Evolutionary conservation across 1,140 invertebrate genomes (phyloP), one percentile per base, ranked within the genome.

Genomic region (Oncopeltus fasciatus): DNA sequence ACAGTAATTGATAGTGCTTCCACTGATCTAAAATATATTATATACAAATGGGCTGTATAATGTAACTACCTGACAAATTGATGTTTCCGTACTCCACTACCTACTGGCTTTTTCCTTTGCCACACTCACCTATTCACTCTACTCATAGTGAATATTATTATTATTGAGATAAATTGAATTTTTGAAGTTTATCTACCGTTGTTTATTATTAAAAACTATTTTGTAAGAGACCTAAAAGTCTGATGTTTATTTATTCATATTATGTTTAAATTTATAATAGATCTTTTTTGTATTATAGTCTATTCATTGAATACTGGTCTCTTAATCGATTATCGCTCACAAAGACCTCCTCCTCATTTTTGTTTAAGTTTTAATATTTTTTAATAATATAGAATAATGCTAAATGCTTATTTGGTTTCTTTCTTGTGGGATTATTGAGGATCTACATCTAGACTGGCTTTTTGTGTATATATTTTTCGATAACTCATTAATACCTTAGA

Each of bases 401-500:
- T 53, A 24, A 24, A 53, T 53, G 49, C 49, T 53, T 53, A 26
- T 53, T 53, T 24, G 49, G 21, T 53, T 53, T 53, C 49, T 53
- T 20, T 53, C 24, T 53, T 53, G 20, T 53, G 20, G 24, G 24
- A 53, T 53, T 53, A 53, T 53, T 53, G 49, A 53, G 21, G 21
- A 53, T 53, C 49, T n/a, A n/a, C n/a, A n/a, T n/a, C n/a, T n/a
- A n/a, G n/a, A n/a, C n/a, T n/a, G n/a, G n/a, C n/a, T n/a, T n/a
- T n/a, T n/a, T n/a, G n/a, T n/a, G n/a, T n/a, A n/a, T n/a, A n/a
- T n/a, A n/a, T n/a, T n/a, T n/a, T n/a, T n/a, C n/a, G n/a, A n/a
- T n/a, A n/a, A n/a, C n/a, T n/a, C n/a, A n/a, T n/a, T n/a, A n/a
- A n/a, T n/a, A n/a, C n/a, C n/a, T n/a, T n/a, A n/a, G n/a, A n/a